Base-by-base conservation (phyloP, 1,140 invertebrate genomes). In the Stratiolaelaps scimitus region DNA sequence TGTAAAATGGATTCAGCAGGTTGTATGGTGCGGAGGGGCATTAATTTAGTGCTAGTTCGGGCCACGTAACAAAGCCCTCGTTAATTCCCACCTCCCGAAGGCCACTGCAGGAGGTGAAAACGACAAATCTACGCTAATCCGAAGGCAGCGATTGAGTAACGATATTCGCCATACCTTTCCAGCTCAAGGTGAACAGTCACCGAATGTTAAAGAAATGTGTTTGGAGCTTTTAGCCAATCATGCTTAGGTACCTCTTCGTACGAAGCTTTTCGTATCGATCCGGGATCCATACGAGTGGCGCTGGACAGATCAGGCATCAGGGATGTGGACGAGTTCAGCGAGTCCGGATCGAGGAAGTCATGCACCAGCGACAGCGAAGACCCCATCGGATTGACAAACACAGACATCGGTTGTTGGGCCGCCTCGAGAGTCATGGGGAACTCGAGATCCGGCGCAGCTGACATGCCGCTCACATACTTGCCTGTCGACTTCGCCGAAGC, bases 331-430 rank as follows among this genome's bases (percentile, higher is more conserved):
- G 53, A 60, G 53, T 60, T 60, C 53, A 60, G 20, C 13, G 53
- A 60, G 53, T 60, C 53, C 26, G 53, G 53, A 17, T 60, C 53
- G 17, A 60, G 53, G 53, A 60, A 60, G 64, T 70, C 69, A 64
- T 69, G 70, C 46, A 29, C 65, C 29, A 72, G 66, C 13, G 69
- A 70, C n/a, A 69, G 67, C n/a, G 69, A 44, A 15, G 70, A 64
- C 71, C 80, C 67, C 76, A 74, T 76, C 7, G 81, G 81, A 74
- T 82, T 82, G 0, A 75, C 81, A 80, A 68, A 82, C 74, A 64
- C 77, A 75, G 69, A 82, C 76, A 72, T 80, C 73, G 67, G 75
- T 67, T 64, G 78, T 76, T 67, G 66, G 19, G 17, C 60, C 15
- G 70, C 44, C 30, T 72, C 71, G 68, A 71, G 68, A 67, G 70